These are phyloP conservation scores for Neosilurus hyrtlii DNA, from an alignment of 2,797 vertebrate species.

Conservation along the genomic window DNA sequence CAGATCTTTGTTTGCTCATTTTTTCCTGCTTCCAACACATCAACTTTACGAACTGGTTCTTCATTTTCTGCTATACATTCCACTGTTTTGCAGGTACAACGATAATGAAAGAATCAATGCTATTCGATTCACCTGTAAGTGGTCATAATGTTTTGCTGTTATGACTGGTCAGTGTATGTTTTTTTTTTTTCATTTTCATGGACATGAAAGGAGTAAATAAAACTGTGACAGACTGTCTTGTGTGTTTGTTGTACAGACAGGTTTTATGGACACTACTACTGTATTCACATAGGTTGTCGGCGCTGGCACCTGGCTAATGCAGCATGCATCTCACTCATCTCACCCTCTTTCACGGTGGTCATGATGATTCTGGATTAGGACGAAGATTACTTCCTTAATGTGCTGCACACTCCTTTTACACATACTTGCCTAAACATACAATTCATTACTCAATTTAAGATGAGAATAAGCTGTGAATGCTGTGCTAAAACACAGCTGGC, in stretches of 20 bases:
- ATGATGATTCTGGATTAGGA: slow-evolving; percentile 41
- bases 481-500: background rate
- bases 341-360: slow-evolving; percentile 29
- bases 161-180: background rate
- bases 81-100: too few relatives aligned
- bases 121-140: too few relatives aligned
- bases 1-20: too few relatives aligned
- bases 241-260: slow-evolving; percentile 23
- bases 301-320: slow-evolving; percentile 13
- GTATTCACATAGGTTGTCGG: background rate
- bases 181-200: slow-evolving; percentile 1
- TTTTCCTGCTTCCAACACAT: too few relatives aligned
- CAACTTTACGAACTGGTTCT: too few relatives aligned
- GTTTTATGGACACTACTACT: background rate
- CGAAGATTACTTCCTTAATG: slow-evolving; percentile 46
- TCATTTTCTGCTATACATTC: too few relatives aligned
- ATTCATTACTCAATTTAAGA: slow-evolving; percentile 38
- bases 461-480: slow-evolving; percentile 3
- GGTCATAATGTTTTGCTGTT: background rate
- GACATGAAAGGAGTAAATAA: slow-evolving; percentile 28
- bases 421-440: slow-evolving; percentile 40
- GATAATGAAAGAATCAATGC: too few relatives aligned
- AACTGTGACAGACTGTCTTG: background rate
- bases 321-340: slow-evolving; percentile 19
- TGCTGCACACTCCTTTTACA: slow-evolving; percentile 37